Percentiles rank a stretch among this genome's conserved stretches.
phyloP scores from a whole-genome alignment of 2,797 vertebrate species.

The Denticeps clupeoides region DNA sequence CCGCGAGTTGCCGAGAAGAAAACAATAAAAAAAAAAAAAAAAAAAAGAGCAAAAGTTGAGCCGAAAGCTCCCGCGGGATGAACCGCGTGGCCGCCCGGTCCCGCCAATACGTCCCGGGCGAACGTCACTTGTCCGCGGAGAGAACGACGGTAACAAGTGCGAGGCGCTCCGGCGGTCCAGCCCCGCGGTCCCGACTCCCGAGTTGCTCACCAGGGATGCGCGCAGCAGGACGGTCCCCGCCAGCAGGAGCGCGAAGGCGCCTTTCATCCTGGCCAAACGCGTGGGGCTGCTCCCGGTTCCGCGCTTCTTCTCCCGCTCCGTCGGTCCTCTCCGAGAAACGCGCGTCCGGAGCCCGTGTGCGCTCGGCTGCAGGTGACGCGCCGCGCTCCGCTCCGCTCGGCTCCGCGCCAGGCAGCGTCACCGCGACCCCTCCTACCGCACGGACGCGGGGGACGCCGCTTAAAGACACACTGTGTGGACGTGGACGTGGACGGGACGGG shows the following conservation, averaged over 20 bases:
- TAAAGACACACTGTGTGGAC: slow-evolving; percentile 59
- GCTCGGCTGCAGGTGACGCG: slow-evolving; percentile 77
- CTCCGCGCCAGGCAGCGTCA: slow-evolving; percentile 63
- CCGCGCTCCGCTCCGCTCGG: slow-evolving; percentile 53
- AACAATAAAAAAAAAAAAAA: no score
- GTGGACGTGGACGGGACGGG: no score
- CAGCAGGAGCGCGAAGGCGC: slow-evolving; percentile 52
- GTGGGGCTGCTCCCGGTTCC: slow-evolving; percentile 33
- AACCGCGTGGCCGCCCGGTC: no score
- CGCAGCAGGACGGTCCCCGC: slow-evolving; percentile 50
- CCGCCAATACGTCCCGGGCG: no score
- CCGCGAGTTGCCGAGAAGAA: no score
- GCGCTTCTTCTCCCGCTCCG: slow-evolving; percentile 24
- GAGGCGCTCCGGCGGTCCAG: no score
- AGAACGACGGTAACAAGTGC: no score
- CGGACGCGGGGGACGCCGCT: slow-evolving; percentile 55
- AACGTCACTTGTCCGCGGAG: no score
- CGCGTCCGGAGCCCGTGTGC: slow-evolving; percentile 50
- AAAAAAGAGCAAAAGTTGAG: no score
- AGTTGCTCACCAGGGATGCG: slow-evolving; percentile 57
- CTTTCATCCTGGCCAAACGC: slow-evolving; percentile 53
- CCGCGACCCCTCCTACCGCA: slow-evolving; percentile 58
- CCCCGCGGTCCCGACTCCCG: no score
- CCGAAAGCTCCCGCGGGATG: no score
- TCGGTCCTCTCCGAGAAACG: slow-evolving; percentile 29